Percentiles rank a stretch among this genome's conserved stretches.
Conservation (phyloP, 2,797 vertebrate species). For the Platyrinchus mystaceus region DNA sequence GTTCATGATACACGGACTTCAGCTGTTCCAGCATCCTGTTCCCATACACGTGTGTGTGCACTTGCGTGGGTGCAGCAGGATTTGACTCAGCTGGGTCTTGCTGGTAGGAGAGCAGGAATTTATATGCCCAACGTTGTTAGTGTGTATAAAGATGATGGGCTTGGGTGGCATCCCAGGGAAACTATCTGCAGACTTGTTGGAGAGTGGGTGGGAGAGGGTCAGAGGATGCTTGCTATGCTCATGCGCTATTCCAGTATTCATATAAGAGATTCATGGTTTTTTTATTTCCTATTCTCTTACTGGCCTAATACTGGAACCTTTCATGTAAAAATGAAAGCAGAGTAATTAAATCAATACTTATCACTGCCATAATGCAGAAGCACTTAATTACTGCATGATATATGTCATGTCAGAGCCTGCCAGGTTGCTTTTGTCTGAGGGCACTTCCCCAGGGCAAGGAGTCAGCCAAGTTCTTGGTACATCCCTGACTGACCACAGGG, state of each 20-base stretch:
- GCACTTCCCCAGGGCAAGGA: background rate
- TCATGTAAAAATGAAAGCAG: background rate
- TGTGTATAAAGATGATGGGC: background rate
- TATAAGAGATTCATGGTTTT: background rate
- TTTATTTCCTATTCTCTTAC: background rate
- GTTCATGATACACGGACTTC: background rate
- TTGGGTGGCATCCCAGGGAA: rapidly evolving
- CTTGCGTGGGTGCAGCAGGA: background rate
- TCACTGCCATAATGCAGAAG: background rate
- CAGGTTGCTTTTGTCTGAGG: background rate
- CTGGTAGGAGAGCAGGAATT: background rate
- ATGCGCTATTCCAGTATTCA: background rate
- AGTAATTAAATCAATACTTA: background rate
- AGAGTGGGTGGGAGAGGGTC: background rate
- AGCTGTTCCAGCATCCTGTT: background rate
- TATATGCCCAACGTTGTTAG: background rate
- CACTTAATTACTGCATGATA: background rate
- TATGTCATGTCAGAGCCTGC: background rate
- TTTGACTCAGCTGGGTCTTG: background rate
- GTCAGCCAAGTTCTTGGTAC: background rate
- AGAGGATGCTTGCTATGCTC: background rate
- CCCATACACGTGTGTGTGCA: background rate
- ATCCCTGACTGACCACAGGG: rapidly evolving
- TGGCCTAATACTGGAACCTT: background rate
- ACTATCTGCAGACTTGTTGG: background rate